phyloP scores from a whole-genome alignment of 2,797 vertebrate species.

The Pterois miles region DNA sequence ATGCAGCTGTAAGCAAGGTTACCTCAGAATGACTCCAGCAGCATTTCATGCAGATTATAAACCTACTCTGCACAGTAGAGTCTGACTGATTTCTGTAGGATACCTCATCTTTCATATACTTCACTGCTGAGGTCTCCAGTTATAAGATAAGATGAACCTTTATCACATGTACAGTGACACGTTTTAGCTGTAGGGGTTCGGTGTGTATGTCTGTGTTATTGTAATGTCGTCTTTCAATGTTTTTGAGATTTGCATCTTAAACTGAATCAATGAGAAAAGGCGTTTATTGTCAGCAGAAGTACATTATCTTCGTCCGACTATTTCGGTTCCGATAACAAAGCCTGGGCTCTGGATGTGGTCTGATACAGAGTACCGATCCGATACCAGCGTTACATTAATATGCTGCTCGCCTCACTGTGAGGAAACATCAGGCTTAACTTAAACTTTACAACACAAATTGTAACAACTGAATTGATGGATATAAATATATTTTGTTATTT shows the following conservation, averaged over 20 bases:
- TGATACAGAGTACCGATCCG: no score
- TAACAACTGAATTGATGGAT: no score
- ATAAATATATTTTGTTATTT: no score
- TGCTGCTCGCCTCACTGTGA: no score
- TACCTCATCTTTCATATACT: constrained; percentile 9
- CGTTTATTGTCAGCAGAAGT: not conserved
- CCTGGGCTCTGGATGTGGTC: no score
- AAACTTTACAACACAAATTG: no score
- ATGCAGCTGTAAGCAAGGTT: constrained; percentile 15
- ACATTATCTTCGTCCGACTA: not conserved
- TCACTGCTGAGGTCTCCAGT: not conserved
- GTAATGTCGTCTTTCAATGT: not conserved
- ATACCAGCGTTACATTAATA: no score
- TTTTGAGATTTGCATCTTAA: not conserved
- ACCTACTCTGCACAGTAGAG: not conserved
- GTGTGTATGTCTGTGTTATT: not conserved
- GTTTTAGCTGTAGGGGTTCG: not conserved
- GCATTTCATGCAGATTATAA: not conserved
- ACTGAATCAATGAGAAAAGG: not conserved
- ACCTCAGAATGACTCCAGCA: not conserved
- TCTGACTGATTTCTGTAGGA: not conserved
- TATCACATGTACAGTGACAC: not conserved
- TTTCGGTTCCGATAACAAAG: no score
- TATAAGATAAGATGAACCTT: no score
- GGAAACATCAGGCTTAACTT: no score